phyloP scores from a whole-genome alignment of 2,113 vertebrate genomes.

The Microcebus jonahi region DNA sequence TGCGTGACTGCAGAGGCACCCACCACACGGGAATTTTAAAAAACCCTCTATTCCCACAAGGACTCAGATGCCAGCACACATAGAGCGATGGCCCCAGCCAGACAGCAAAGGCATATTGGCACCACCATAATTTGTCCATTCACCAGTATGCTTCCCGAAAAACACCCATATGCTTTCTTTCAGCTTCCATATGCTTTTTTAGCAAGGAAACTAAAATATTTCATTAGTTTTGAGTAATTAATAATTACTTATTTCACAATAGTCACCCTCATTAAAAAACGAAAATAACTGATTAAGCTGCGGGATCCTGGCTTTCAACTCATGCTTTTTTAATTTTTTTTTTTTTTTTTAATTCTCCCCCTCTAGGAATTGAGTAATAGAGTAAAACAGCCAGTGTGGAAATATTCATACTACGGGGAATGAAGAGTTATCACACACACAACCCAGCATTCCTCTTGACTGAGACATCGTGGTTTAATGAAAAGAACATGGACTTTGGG shows the following conservation, averaged over 20 bases:
- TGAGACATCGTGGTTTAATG: constrained; percentile 69
- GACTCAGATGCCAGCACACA: constrained; percentile 75
- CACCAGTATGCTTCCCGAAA: constrained; percentile 87
- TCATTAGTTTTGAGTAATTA: constrained; percentile 86
- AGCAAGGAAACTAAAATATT: constrained; percentile 87
- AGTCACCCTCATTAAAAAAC: constrained; percentile 85
- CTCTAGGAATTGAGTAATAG: constrained; percentile 78
- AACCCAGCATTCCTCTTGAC: constrained; percentile 59
- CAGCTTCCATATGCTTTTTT: constrained; percentile 88
- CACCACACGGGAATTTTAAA: neutral
- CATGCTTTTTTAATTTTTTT: constrained; percentile 38
- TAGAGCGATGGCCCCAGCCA: constrained; percentile 84
- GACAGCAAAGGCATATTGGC: constrained; percentile 85
- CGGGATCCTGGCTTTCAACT: constrained; percentile 81
- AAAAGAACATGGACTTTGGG: constrained; percentile 66
- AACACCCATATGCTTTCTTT: constrained; percentile 88
- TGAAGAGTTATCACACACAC: constrained; percentile 26
- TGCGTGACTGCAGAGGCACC: constrained; percentile 52
- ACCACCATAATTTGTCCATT: constrained; percentile 87
- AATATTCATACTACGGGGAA: constrained; percentile 55
- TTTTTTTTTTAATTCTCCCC: constrained; percentile 63
- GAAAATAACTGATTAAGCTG: constrained; percentile 86
- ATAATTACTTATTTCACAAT: constrained; percentile 86
- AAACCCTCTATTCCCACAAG: constrained; percentile 54
- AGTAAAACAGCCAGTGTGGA: constrained; percentile 65